Percentiles rank a stretch among this genome's conserved stretches.
phyloP scores from a whole-genome alignment of 2,113 vertebrate genomes.

The Oncorhynchus nerka region DNA sequence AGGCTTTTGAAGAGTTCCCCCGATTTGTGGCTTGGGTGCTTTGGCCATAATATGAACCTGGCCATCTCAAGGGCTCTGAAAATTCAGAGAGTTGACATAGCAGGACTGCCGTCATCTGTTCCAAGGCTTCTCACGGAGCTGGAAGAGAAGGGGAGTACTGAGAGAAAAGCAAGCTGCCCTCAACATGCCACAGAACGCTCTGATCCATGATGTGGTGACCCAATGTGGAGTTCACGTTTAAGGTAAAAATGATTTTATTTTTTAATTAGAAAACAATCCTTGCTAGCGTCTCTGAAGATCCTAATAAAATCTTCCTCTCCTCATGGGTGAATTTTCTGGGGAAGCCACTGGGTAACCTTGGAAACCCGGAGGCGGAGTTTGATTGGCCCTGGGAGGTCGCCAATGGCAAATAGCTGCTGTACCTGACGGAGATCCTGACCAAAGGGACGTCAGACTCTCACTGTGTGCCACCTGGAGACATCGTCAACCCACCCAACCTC shows the following conservation, averaged over 20 bases:
- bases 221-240: constrained; percentile 70
- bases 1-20: too few species aligned
- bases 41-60: too few species aligned
- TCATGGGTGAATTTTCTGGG: constrained; percentile 75
- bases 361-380: constrained; percentile 80
- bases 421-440: constrained; percentile 79
- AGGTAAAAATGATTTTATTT: constrained; percentile 51
- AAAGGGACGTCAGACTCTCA: constrained; percentile 57
- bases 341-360: constrained; percentile 71
- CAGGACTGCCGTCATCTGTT: too few species aligned
- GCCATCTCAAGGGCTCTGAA: too few species aligned
- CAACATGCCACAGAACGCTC: too few species aligned
- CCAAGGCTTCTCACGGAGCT: too few species aligned
- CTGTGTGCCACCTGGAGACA: constrained; percentile 72
- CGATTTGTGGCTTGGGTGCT: too few species aligned
- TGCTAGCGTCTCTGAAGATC: background rate
- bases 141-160: too few species aligned
- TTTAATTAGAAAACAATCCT: too few species aligned
- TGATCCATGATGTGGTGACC: too few species aligned
- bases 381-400: constrained; percentile 86
- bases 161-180: too few species aligned
- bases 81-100: too few species aligned
- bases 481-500: constrained; percentile 82
- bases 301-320: background rate
- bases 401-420: constrained; percentile 91